phyloP scores from a whole-genome alignment of 1,140 invertebrate species.

The Polypedilum vanderplanki region DNA sequence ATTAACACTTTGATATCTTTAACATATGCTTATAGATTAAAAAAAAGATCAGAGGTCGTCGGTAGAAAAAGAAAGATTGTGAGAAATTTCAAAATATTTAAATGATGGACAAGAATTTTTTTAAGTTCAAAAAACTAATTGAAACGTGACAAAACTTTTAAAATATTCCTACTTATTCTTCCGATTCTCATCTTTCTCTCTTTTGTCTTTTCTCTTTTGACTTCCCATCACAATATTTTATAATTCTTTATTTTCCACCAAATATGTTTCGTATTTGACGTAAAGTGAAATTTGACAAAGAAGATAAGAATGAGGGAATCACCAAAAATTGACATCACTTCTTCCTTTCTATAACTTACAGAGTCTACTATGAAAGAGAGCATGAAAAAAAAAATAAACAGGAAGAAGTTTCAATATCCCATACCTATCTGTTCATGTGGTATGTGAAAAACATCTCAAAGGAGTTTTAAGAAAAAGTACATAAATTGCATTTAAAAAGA shows the following conservation, averaged over 20 bases:
- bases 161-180: too few species aligned
- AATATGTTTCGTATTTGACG: background rate
- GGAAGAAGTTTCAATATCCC: constrained; percentile 1
- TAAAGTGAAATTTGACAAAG: constrained; percentile 15
- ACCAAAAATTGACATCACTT: background rate
- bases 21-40: background rate
- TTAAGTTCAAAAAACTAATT: too few species aligned
- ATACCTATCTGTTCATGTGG: background rate
- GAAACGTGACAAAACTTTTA: too few species aligned
- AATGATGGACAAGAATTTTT: too few species aligned
- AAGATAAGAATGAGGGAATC: background rate
- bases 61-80: too few species aligned
- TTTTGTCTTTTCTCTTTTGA: too few species aligned
- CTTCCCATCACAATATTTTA: too few species aligned
- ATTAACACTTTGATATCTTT: background rate
- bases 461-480: background rate
- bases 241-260: too few species aligned
- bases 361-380: background rate
- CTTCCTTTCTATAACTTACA: background rate
- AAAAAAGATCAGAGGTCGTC: too few species aligned
- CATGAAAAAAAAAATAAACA: background rate
- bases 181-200: too few species aligned
- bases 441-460: background rate
- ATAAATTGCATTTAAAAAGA: background rate
- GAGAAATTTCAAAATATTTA: too few species aligned